Evolutionary conservation across 2,888 invertebrate species (phyloP).

Genomic region (Scaeva pyrastri): DNA sequence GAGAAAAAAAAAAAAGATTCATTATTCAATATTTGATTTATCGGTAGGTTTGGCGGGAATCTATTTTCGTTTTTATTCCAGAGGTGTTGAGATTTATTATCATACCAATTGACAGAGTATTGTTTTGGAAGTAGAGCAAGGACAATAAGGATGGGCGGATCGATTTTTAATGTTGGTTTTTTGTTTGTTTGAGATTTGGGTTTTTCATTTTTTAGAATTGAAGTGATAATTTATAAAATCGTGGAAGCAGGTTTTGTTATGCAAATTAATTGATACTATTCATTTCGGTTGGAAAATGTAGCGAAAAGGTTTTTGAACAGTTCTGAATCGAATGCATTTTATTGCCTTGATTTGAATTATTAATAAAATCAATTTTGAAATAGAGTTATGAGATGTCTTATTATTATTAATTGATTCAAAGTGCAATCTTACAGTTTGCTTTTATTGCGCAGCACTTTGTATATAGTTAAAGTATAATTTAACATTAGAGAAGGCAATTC

Average conservation of each 20-base stretch:
- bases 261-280: conserved; percentile 67
- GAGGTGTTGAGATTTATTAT: conserved; percentile 67
- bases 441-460: too few relatives aligned
- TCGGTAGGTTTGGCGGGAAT: conserved; percentile 50
- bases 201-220: conserved; percentile 38
- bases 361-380: too few relatives aligned
- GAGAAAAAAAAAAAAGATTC: conserved; percentile 35
- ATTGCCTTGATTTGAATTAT: too few relatives aligned
- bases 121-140: conserved; percentile 31
- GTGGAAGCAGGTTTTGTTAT: conserved; percentile 60
- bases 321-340: too few relatives aligned
- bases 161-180: conserved; percentile 44
- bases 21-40: conserved; percentile 72
- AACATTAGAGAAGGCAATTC: too few relatives aligned
- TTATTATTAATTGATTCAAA: too few relatives aligned
- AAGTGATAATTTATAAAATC: conserved; percentile 38
- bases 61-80: not conserved
- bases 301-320: not conserved
- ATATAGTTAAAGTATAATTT: too few relatives aligned
- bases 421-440: too few relatives aligned
- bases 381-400: too few relatives aligned
- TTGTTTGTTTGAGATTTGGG: conserved; percentile 1
- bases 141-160: conserved; percentile 67
- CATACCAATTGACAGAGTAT: conserved; percentile 44
- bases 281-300: not conserved